Evolutionary conservation across 2,797 vertebrate genomes (phyloP).

Genomic region (Spinus pinus): DNA sequence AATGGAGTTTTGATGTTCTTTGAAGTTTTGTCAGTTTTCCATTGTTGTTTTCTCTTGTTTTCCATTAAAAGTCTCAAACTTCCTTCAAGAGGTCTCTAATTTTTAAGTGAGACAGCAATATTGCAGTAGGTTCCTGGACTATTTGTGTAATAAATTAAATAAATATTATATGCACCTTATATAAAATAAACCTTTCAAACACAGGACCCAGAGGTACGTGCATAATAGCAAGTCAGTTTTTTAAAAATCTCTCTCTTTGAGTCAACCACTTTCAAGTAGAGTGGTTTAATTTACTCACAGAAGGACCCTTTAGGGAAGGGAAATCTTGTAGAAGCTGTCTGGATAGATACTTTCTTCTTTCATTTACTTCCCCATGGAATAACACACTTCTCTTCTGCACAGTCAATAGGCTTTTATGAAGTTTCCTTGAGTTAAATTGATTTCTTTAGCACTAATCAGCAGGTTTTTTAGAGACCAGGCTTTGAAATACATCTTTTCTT

Average conservation of each 20-base stretch:
- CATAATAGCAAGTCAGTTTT: not conserved
- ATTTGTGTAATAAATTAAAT: not conserved
- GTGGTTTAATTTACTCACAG: conserved; percentile 16
- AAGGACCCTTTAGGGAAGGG: conserved; percentile 20
- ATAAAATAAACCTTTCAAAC: not conserved
- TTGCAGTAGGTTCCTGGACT: not conserved
- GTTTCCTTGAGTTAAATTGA: not conserved
- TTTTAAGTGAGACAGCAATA: not conserved
- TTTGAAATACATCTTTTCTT: not conserved
- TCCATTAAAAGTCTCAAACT: not conserved
- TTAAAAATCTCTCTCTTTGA: not conserved
- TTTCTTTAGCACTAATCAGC: conserved; percentile 14
- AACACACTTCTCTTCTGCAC: conserved; percentile 8
- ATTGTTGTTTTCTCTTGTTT: not conserved
- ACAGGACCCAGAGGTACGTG: not conserved
- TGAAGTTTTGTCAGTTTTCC: not conserved
- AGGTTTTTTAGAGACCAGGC: not conserved
- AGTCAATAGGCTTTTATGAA: not conserved
- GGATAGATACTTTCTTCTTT: not conserved
- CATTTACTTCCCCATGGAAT: not conserved
- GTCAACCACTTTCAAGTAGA: not conserved
- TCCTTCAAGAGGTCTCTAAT: not conserved
- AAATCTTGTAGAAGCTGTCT: not conserved
- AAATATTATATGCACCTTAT: not conserved
- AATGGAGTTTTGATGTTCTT: not conserved